A percentile compares a stretch with the other conserved stretches of the same genome.
Evolutionary conservation across 53 echinoderm and acorn worm genomes (phyloP).

Genomic region (Paracentrotus lividus): DNA sequence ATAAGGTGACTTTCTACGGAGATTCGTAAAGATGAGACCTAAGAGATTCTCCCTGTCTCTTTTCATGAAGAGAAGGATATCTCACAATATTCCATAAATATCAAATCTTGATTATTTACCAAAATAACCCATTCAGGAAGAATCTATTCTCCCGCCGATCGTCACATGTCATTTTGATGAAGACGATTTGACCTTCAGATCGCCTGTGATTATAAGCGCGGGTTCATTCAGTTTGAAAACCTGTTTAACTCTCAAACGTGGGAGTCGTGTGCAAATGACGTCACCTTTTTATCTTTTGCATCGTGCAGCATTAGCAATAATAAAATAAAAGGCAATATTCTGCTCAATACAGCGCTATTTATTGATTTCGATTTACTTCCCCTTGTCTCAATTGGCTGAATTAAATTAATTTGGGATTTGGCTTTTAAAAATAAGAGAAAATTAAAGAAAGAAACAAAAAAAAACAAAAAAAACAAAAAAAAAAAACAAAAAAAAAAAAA

Average conservation of each 20-base stretch:
- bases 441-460: too few relatives aligned
- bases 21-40: not conserved
- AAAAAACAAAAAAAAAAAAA: too few relatives aligned
- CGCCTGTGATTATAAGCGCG: not conserved
- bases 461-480: too few relatives aligned
- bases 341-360: not conserved
- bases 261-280: not conserved
- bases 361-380: not conserved
- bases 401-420: not conserved
- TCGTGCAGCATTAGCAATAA: not conserved
- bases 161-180: not conserved
- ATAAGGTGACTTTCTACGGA: not conserved
- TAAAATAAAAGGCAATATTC: not conserved
- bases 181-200: conserved; percentile 1
- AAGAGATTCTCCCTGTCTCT: not conserved
- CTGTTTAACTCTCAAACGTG: not conserved
- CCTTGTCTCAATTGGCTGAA: not conserved
- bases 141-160: not conserved
- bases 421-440: too few relatives aligned
- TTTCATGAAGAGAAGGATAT: not conserved
- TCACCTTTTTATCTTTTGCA: not conserved
- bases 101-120: not conserved
- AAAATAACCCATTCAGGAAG: not conserved
- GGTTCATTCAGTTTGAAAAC: conserved; percentile 10
- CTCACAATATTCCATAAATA: not conserved